Percentiles rank a stretch among this genome's conserved stretches.
phyloP scores from a whole-genome alignment of 2,888 invertebrate species.

The Drosophila kuntzei region DNA sequence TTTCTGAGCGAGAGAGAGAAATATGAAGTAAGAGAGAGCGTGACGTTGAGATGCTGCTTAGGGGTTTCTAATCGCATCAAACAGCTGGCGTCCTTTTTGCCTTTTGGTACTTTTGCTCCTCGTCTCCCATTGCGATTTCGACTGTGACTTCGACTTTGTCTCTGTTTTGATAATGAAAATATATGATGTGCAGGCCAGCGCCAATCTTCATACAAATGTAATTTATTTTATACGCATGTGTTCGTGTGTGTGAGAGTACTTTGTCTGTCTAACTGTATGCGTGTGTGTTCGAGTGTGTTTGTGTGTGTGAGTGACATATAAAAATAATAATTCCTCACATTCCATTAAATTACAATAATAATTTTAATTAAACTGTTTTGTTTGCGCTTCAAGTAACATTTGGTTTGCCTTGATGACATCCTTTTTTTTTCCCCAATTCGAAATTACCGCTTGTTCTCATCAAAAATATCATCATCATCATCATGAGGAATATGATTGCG shows the following conservation, averaged over 20 bases:
- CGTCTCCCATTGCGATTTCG: conserved; percentile 30
- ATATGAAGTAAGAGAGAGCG: conserved; percentile 19
- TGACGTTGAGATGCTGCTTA: conserved; percentile 31
- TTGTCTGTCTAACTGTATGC: conserved; percentile 20
- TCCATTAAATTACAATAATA: conserved; percentile 81
- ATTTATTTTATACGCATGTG: conserved; percentile 74
- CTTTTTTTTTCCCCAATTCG: conserved; percentile 35
- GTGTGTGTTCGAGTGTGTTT: conserved; percentile 16
- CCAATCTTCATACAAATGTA: conserved; percentile 80
- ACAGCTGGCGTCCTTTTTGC: conserved; percentile 65
- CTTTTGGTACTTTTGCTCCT: conserved; percentile 58
- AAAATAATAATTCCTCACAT: conserved; percentile 79
- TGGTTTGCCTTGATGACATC: conserved; percentile 56
- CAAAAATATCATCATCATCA: conserved; percentile 32
- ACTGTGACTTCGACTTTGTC: conserved; percentile 59
- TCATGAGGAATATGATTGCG: conserved; percentile 46
- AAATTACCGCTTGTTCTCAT: conserved; percentile 48
- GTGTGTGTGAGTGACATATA: conserved; percentile 47
- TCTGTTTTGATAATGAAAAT: conserved; percentile 83
- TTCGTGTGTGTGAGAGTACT: conserved; percentile 35
- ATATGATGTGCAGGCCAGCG: conserved; percentile 80
- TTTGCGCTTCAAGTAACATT: conserved; percentile 70
- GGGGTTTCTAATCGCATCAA: conserved; percentile 69
- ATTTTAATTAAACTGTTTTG: conserved; percentile 79
- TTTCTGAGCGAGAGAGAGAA: not conserved